Evolutionary conservation across 2,888 invertebrate genomes (phyloP).

Genomic region (Therioaphis trifolii): DNA sequence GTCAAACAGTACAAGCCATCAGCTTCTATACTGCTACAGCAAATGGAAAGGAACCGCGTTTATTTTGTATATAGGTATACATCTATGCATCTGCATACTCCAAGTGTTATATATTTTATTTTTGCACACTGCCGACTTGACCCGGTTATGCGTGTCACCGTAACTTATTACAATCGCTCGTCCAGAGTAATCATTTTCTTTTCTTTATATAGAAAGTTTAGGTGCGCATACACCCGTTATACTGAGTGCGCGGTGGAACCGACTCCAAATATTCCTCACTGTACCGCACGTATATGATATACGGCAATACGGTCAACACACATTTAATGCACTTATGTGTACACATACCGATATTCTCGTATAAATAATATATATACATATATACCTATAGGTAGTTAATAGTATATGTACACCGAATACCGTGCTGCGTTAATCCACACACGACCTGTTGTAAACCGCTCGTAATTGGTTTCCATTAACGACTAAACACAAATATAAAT

Average conservation of each 20-base stretch:
- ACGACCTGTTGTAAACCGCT: constrained; percentile 4
- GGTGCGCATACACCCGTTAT: no score
- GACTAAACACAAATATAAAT: background rate
- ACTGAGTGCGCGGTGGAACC: background rate
- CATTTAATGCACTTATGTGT: background rate
- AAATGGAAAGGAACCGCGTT: no score
- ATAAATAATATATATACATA: no score
- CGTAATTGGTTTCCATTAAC: background rate
- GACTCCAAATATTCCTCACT: background rate
- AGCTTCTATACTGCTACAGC: no score
- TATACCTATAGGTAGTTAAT: background rate
- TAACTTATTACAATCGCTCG: constrained; percentile 19
- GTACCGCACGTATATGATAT: background rate
- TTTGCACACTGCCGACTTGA: background rate
- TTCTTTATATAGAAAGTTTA: no score
- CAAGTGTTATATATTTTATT: no score
- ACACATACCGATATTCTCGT: no score
- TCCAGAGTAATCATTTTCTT: background rate
- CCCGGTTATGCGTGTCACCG: background rate
- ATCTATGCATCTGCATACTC: no score
- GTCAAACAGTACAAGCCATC: no score
- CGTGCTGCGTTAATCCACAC: background rate
- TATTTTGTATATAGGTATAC: no score
- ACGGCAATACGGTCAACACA: background rate
- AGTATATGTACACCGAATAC: no score